Base-by-base conservation (phyloP, 92 coral and sea anemone genomes). In the Epizoanthus rinbou region DNA sequence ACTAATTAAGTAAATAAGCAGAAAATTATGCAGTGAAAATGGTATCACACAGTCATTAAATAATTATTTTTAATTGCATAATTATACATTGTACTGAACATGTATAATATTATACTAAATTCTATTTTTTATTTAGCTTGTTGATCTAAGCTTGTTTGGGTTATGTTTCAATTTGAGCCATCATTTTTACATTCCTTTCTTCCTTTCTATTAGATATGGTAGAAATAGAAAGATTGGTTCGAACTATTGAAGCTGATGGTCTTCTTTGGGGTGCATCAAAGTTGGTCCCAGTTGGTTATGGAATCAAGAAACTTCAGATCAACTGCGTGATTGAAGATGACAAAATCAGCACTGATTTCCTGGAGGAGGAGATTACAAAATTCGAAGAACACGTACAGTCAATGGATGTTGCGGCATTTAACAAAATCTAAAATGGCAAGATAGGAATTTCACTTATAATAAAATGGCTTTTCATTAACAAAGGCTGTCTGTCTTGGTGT, bases 341-440 rank as follows among this genome's bases (percentile, higher is more conserved):
- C 76, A 96, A 96, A 76, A 87, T 94, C 81, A 86, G 93, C 73
- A 91, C 99, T 39, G 99, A 96, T 73, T 90, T 82, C 78, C 87
- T 96, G 52, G 95, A 94, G 70, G 99, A 96, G 53, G 84, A 86
- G 74, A 96, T 96, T 22, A 75, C 88, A 3, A 90, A 84, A 52
- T 94, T 91, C 63, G 99, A 94, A 57, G 99, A 96, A 39, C 57
- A 19, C 17, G 89, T 96, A 52, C 99, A 96, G 80, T 96, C 99
- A 5, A 88, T 96, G 85, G 99, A 96, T 80, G 72, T 96, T 35
- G 99, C 98, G 13, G 96, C 99, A 45, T 96, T 96, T 64, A 96
- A 96, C 87, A 96, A 96, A 86, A 79, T 96, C 80, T 93, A 90
- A 89, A 69, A 60, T 28, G 74, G 53, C 79, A 63, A 67, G 22